Conservation (phyloP, 2,113 vertebrate species). For the Orientallactaga bullata region DNA sequence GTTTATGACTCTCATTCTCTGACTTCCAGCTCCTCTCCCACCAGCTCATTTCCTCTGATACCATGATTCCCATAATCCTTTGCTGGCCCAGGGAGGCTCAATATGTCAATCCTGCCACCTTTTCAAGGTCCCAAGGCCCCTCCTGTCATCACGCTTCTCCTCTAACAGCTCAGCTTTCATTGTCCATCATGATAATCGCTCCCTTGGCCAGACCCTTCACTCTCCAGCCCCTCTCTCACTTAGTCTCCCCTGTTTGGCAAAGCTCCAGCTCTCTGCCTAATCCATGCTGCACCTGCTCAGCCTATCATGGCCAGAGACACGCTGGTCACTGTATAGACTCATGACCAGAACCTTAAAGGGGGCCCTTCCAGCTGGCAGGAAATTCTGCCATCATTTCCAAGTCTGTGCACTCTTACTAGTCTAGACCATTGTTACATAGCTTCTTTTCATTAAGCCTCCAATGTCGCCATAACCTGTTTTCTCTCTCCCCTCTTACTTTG, state of each 20-base stretch:
- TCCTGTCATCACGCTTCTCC: background rate
- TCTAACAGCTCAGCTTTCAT: background rate
- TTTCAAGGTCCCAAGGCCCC: background rate
- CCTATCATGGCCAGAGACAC: background rate
- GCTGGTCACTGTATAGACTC: background rate
- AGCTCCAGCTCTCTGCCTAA: constrained; percentile 3
- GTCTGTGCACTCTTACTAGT: rapidly evolving
- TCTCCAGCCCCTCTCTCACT: background rate
- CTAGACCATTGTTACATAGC: rapidly evolving
- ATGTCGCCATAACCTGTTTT: background rate
- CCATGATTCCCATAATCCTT: background rate
- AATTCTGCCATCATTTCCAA: background rate
- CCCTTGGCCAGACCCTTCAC: background rate
- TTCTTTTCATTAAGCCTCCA: background rate
- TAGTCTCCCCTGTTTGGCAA: constrained; percentile 15
- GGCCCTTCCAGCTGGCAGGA: background rate
- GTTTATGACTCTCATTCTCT: background rate
- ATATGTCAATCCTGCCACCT: background rate
- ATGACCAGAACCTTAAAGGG: background rate
- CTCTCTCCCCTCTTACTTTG: too few species aligned
- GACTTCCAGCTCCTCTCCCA: background rate
- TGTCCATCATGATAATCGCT: background rate
- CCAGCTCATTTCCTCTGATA: background rate
- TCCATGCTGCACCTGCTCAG: background rate
- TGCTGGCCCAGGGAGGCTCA: background rate